Percentiles rank a stretch among this genome's conserved stretches.
Evolutionary conservation across 1,140 invertebrate species (phyloP).

Genomic region (Globodera ellingtonae): DNA sequence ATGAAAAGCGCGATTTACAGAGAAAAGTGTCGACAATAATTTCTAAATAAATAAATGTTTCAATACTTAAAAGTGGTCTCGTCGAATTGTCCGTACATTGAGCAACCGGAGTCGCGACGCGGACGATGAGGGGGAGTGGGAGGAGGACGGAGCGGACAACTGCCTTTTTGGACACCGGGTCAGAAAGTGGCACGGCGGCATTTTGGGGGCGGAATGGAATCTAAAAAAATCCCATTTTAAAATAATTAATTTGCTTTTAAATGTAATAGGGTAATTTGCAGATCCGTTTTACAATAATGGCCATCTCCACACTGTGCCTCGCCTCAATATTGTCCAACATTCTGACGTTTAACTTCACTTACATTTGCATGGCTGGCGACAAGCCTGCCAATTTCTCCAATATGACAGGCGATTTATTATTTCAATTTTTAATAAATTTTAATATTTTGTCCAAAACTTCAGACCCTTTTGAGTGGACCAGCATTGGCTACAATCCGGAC

Average conservation of each 20-base stretch:
- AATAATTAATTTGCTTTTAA: too few relatives aligned
- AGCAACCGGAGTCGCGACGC: conserved; percentile 20
- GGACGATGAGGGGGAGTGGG: conserved; percentile 34
- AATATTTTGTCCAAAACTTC: background rate
- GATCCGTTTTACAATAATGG: conserved; percentile 62
- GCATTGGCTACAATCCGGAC: conserved; percentile 44
- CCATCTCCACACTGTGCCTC: conserved; percentile 60
- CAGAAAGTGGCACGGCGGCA: background rate
- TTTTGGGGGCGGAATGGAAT: background rate
- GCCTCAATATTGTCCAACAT: conserved; percentile 63
- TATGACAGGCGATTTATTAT: conserved; percentile 30
- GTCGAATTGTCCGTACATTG: conserved; percentile 22
- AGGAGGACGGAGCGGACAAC: conserved; percentile 44
- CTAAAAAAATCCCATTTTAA: too few relatives aligned
- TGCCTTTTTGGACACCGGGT: conserved; percentile 50
- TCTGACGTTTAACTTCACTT: conserved; percentile 64
- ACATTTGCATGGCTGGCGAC: conserved; percentile 63
- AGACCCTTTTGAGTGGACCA: background rate
- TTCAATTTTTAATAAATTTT: background rate
- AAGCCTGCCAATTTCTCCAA: conserved; percentile 44
- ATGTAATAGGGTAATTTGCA: conserved; percentile 9
- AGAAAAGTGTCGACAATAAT: background rate
- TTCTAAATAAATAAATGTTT: background rate
- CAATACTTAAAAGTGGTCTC: conserved; percentile 16
- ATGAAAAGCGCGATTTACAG: background rate